These are phyloP conservation scores for Dysdera silvatica DNA, from an alignment of 1,140 invertebrate species.

Conservation along the genomic window DNA sequence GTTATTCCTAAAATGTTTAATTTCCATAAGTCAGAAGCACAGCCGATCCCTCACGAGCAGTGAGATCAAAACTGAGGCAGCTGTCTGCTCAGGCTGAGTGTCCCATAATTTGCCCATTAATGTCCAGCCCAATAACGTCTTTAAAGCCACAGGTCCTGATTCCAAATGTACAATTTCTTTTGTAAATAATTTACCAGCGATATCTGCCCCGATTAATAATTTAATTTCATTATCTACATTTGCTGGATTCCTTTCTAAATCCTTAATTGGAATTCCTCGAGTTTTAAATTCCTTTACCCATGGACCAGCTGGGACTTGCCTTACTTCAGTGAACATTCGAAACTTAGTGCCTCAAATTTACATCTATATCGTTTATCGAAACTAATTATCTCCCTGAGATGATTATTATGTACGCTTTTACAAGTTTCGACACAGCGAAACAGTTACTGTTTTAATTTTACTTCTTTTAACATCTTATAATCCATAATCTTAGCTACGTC, in stretches of 20 bases:
- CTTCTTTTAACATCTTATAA: background rate
- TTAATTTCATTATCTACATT: constrained; percentile 14
- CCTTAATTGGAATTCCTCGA: background rate
- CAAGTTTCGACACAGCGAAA: background rate
- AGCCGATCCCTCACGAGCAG: background rate
- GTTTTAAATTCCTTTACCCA: background rate
- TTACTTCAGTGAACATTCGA: background rate
- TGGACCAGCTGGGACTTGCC: background rate
- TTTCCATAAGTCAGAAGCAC: background rate
- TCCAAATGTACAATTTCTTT: constrained; percentile 1
- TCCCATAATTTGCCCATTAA: constrained; percentile 5
- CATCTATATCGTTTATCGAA: constrained; percentile 2
- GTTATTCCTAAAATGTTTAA: constrained; percentile 6
- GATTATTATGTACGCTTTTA: background rate
- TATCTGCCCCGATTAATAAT: constrained; percentile 10
- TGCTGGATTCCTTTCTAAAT: background rate
- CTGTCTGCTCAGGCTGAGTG: background rate
- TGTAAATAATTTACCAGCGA: constrained; percentile 10
- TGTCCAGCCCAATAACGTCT: background rate
- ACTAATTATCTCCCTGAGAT: background rate
- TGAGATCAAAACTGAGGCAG: background rate
- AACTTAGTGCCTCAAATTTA: constrained; percentile 4
- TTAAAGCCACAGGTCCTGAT: background rate
- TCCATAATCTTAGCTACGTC: constrained; percentile 4
- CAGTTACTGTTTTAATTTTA: background rate